Percentiles rank a stretch among this genome's conserved stretches.
phyloP scores from a whole-genome alignment of 2,797 vertebrate species.

The Meriones psammophilus region DNA sequence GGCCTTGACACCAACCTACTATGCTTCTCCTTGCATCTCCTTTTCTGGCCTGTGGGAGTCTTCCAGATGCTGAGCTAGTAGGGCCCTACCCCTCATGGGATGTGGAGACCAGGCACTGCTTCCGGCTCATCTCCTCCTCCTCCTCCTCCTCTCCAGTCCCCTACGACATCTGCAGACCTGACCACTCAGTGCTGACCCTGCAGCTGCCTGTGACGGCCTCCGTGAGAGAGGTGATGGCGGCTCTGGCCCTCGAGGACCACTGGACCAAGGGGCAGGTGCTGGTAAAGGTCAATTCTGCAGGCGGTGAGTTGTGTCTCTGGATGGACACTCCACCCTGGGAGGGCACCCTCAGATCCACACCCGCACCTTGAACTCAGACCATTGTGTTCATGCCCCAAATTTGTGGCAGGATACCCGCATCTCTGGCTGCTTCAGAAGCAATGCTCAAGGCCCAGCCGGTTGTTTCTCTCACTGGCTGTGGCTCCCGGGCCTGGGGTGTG shows the following conservation, averaged over 20 bases:
- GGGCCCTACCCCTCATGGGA: not conserved
- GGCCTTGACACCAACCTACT: accelerated
- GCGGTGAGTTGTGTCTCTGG: slow-evolving; percentile 89
- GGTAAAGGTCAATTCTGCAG: slow-evolving; percentile 95
- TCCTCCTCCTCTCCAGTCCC: slow-evolving; percentile 88
- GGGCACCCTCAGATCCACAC: not conserved
- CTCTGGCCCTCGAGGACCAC: slow-evolving; percentile 86
- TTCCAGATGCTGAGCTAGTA: not conserved
- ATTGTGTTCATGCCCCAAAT: not conserved
- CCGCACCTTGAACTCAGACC: not conserved
- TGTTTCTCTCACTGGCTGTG: not conserved
- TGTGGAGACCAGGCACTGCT: not conserved
- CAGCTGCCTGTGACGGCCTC: slow-evolving; percentile 93
- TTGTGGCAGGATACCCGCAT: not conserved
- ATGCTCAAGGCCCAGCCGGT: too few species aligned
- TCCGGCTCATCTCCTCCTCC: not conserved
- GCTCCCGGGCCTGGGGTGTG: not conserved
- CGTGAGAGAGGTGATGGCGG: slow-evolving; percentile 92
- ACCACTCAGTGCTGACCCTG: slow-evolving; percentile 91
- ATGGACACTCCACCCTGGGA: not conserved
- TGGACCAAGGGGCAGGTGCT: slow-evolving; percentile 90
- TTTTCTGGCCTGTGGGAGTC: not conserved
- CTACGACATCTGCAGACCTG: slow-evolving; percentile 93
- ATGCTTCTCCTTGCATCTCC: not conserved
- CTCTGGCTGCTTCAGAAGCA: not conserved